Evolutionary conservation across 2,888 invertebrate species (phyloP).

Genomic region (Eupithecia inturbata): DNA sequence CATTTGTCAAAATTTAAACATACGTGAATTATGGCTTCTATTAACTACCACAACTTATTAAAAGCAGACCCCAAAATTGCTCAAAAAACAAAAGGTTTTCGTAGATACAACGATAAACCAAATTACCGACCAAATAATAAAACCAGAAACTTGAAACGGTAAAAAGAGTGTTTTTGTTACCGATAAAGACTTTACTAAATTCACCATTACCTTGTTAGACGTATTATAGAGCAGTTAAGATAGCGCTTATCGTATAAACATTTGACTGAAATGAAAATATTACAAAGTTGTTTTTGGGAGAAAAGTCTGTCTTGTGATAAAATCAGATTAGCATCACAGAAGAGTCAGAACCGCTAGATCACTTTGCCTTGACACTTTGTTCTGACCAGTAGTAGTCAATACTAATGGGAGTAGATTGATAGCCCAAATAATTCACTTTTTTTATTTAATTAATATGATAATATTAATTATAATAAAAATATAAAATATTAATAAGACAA

Average conservation of each 20-base stretch:
- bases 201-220: constrained; percentile 59
- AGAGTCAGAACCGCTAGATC: constrained; percentile 2
- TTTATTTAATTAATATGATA: neutral
- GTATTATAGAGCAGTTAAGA: constrained; percentile 72
- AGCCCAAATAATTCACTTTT: neutral
- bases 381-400: no score
- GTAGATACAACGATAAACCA: constrained; percentile 57
- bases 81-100: constrained; percentile 33
- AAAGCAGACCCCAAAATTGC: constrained; percentile 28
- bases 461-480: no score
- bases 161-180: constrained; percentile 63
- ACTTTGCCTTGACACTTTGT: neutral
- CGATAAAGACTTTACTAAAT: constrained; percentile 70
- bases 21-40: neutral
- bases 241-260: constrained; percentile 67
- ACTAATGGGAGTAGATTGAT: neutral
- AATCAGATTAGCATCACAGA: constrained; percentile 59
- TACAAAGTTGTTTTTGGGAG: constrained; percentile 53
- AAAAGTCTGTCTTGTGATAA: constrained; percentile 61
- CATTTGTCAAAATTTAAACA: neutral
- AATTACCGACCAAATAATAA: constrained; percentile 59
- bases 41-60: constrained; percentile 27
- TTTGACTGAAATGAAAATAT: constrained; percentile 63
- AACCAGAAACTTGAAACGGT: constrained; percentile 60
- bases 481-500: no score